Evolutionary conservation across 2,888 invertebrate genomes (phyloP).

Genomic region (Drosophila histrio): DNA sequence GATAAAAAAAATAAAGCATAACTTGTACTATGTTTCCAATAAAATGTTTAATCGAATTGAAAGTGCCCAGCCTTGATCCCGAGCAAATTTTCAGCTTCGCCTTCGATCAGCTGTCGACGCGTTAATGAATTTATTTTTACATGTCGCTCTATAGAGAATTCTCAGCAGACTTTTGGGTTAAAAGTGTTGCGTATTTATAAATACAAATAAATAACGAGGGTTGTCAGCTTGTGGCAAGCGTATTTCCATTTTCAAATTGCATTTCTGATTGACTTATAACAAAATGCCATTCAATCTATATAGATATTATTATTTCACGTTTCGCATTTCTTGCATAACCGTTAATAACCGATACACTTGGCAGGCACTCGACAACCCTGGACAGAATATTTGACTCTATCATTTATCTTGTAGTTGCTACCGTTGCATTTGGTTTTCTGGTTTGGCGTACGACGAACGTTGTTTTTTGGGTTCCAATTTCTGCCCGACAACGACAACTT

Average conservation of each 20-base stretch:
- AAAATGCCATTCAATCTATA: too few relatives aligned
- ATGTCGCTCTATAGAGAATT: constrained; percentile 25
- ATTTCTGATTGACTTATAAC: too few relatives aligned
- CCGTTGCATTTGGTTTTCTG: constrained; percentile 78
- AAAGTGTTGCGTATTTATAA: constrained; percentile 55
- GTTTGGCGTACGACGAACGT: constrained; percentile 77
- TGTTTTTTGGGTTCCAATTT: constrained; percentile 59
- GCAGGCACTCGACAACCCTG: constrained; percentile 46
- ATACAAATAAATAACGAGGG: constrained; percentile 40
- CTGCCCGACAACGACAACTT: constrained; percentile 52
- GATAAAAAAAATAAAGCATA: constrained; percentile 39
- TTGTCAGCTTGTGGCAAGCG: constrained; percentile 27
- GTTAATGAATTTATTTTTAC: constrained; percentile 79
- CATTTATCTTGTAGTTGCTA: constrained; percentile 32
- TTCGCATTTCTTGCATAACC: background rate
- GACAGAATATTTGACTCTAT: constrained; percentile 10
- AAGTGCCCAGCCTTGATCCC: constrained; percentile 58
- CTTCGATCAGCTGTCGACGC: constrained; percentile 47
- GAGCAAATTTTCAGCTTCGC: constrained; percentile 28
- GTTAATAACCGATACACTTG: constrained; percentile 10
- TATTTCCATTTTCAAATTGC: too few relatives aligned
- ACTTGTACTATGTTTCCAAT: constrained; percentile 65
- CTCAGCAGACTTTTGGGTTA: constrained; percentile 15
- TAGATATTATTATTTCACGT: background rate
- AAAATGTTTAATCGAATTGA: constrained; percentile 68